Evolutionary conservation across 2,888 invertebrate species (phyloP), one percentile per base, ranked within the genome.

Genomic region (Spodoptera exigua): DNA sequence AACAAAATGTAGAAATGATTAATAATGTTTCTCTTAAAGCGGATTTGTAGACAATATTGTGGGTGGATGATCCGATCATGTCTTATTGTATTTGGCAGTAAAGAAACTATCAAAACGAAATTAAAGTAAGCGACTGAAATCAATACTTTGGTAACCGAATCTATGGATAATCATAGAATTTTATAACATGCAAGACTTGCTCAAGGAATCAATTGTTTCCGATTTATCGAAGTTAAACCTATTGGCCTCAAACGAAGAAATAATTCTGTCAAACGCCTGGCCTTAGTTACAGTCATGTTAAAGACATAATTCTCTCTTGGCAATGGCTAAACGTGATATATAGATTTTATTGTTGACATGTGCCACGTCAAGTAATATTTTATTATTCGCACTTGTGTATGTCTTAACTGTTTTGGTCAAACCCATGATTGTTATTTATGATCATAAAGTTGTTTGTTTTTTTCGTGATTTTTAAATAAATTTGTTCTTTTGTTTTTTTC

Each of bases 1-100:
- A 63, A 62, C 46, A 59, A 45, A 60, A 66, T 66, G 55, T 70
- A 48, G 48, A 49, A 65, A 72, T 78, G 73, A 76, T 78, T 76
- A 65, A 76, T 75, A 63, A 27, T 39, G 12, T 37, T 32, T 67
- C 54, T 57, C 54, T 27, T 55, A 16, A 54, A 61, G 41, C 47
- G 60, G 47, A 49, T 44, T 57, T 66, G 21, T 48, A 61, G 68
- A 69, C 74, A 41, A 43, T 48, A 18, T 47, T 61, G 78, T 76
- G 54, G 74, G 75, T 59, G 39, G 49, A 35, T 72, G 44, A 49
- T 72, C 67, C 61, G 63, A 70, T 74, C 70, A 63, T 54, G 52
- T 53, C 40, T 10, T 21, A 53, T 56, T 76, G 54, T 45, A 37
- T 62, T 62, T 43, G 35, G 27, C 45, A 21, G 21, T 39, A 61